A percentile compares a stretch with the other conserved stretches of the same genome.
These are phyloP conservation scores for Chirona hameri DNA, from an alignment of 2,888 invertebrate genomes.

Conservation along the genomic window DNA sequence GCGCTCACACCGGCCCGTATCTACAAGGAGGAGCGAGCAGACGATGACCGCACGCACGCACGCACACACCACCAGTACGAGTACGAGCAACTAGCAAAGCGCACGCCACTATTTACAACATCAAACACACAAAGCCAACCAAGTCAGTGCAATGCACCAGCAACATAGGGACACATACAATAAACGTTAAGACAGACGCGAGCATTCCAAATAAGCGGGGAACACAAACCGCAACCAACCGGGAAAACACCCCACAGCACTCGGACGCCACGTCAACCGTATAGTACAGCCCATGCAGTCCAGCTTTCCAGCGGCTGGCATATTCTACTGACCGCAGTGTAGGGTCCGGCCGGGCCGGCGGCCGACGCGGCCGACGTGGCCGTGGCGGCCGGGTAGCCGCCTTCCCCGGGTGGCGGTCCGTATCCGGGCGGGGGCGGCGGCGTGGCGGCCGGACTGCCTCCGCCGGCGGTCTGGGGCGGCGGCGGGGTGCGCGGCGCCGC, in stretches of 20 bases:
- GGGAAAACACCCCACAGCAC: not conserved
- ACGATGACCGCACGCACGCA: not conserved
- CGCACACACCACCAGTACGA: too few species aligned
- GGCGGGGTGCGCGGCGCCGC: conserved; percentile 8
- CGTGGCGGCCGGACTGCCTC: not conserved
- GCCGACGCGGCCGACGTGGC: not conserved
- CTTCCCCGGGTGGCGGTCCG: not conserved
- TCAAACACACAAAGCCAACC: too few species aligned
- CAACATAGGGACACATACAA: too few species aligned
- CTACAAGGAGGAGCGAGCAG: not conserved
- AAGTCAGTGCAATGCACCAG: too few species aligned
- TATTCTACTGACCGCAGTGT: not conserved
- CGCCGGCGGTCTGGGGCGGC: not conserved
- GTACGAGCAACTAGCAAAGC: too few species aligned
- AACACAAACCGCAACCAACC: not conserved
- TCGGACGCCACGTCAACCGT: too few species aligned
- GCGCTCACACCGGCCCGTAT: not conserved
- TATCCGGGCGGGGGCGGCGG: conserved; percentile 7
- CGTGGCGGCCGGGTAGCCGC: not conserved
- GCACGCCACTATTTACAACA: too few species aligned
- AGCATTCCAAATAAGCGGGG: too few species aligned
- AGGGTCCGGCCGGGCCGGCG: not conserved
- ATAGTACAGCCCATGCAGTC: not conserved
- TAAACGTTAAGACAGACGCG: too few species aligned
- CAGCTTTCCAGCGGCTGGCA: not conserved